A percentile compares a stretch with the other conserved stretches of the same genome.
These are phyloP conservation scores for Epirrhoe tristata DNA, from an alignment of 2,888 invertebrate species.

Conservation along the genomic window DNA sequence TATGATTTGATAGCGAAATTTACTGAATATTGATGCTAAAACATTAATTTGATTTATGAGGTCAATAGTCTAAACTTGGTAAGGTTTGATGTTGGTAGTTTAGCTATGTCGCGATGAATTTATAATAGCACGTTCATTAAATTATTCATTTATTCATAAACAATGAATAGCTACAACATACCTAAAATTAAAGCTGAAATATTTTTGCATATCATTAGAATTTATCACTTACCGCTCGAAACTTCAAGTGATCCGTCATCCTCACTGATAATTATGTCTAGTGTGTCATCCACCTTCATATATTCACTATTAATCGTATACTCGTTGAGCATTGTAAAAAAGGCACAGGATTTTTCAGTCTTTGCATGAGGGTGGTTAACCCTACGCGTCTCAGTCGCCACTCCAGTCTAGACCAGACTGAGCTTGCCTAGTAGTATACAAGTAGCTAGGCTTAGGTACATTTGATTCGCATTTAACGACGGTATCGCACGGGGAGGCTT, in stretches of 20 bases:
- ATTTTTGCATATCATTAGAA: constrained; percentile 12
- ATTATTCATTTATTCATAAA: constrained; percentile 19
- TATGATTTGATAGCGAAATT: constrained; percentile 54
- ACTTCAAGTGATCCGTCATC: constrained; percentile 29
- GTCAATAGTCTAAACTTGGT: constrained; percentile 45
- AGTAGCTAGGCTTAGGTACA: constrained; percentile 32
- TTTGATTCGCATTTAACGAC: constrained; percentile 40
- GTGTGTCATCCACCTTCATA: constrained; percentile 25
- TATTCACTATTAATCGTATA: constrained; percentile 22
- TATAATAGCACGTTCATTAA: constrained; percentile 22
- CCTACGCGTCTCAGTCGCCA: constrained; percentile 43
- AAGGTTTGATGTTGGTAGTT: constrained; percentile 32
- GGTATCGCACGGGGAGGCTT: constrained; percentile 33
- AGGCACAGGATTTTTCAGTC: constrained; percentile 16
- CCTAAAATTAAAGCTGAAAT: constrained; percentile 14
- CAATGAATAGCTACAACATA: constrained; percentile 18
- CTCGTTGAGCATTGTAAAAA: constrained; percentile 24
- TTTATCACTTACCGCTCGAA: constrained; percentile 25
- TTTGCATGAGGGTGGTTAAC: constrained; percentile 34
- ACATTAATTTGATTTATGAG: constrained; percentile 44
- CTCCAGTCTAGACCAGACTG: constrained; percentile 46
- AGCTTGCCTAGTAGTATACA: constrained; percentile 23
- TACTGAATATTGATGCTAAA: constrained; percentile 50
- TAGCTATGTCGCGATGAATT: constrained; percentile 23
- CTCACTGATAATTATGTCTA: constrained; percentile 26